A percentile compares a stretch with the other conserved stretches of the same genome.
Evolutionary conservation across 92 coral and sea anemone genomes (phyloP).

Genomic region (Micromussa lordhowensis): DNA sequence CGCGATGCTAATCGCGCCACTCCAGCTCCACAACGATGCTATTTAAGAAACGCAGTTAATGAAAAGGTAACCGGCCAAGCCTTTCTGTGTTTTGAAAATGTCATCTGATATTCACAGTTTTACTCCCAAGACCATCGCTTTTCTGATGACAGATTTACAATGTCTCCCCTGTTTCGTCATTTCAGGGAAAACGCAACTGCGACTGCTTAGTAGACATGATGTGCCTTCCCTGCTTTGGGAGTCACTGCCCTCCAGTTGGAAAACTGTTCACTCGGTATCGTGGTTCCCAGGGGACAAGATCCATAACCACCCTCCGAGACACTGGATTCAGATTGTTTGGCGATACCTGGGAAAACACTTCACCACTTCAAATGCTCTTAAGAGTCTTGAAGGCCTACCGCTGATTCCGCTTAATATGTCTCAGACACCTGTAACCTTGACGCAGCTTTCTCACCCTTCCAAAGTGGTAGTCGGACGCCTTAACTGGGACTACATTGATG

Average conservation of each 20-base stretch:
- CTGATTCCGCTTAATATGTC: constrained; percentile 64
- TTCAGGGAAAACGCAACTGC: constrained; percentile 65
- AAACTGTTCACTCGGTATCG: constrained; percentile 25
- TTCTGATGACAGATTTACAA: too few species aligned
- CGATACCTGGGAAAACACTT: constrained; percentile 66
- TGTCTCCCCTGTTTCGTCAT: too few species aligned
- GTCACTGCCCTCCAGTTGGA: constrained; percentile 64
- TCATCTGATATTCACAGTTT: too few species aligned
- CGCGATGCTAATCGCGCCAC: too few species aligned
- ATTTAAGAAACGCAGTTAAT: too few species aligned
- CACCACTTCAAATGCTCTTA: constrained; percentile 13
- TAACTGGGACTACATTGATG: constrained; percentile 15
- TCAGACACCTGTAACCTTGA: constrained; percentile 43
- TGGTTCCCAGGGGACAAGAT: constrained; percentile 66
- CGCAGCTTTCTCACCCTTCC: constrained; percentile 50
- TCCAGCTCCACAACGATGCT: too few species aligned
- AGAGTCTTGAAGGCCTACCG: constrained; percentile 59
- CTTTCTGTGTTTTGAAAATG: too few species aligned
- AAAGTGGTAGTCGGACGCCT: constrained; percentile 36
- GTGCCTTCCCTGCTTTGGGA: constrained; percentile 50
- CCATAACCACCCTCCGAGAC: constrained; percentile 72
- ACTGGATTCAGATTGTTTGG: constrained; percentile 86
- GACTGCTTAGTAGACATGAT: constrained; percentile 41
- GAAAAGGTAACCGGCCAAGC: too few species aligned
- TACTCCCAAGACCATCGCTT: too few species aligned